Base-by-base conservation (phyloP, 2,113 vertebrate genomes). In the Myocastor coypus region DNA sequence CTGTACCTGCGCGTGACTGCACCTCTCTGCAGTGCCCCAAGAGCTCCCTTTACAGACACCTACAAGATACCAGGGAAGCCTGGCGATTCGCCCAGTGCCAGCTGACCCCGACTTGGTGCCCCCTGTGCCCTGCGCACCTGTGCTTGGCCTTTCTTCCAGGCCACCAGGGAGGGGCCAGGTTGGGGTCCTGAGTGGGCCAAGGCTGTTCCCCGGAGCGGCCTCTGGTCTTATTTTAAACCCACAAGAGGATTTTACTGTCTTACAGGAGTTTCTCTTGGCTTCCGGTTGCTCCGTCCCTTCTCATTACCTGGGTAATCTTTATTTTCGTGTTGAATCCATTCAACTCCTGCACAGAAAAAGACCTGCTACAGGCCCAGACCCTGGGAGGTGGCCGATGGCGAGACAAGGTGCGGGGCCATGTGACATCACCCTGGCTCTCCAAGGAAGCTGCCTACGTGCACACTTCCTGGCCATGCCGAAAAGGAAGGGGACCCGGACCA, bases 261-360 rank as follows among this genome's bases (percentile, higher is more conserved):
- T 83, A 85, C 82, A 30, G 89, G 75, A 61, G 59, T 4, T 32
- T 83, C 64, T 66, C 77, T 14, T 64, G 55, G 50, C 75, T 92
- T 81, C 63, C 46, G 87, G 61, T 63, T 19, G 55, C 17, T 32
- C 66, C 34, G 52, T 50, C 28, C n/a, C 82, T 80, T 91, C 66
- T 77, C 77, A 55, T 64, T 66, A 93, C 30, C 61, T 77, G 50
- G 71, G 68, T 82, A 64, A 78, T 83, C 78, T 94, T 91, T 87
- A 37, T 71, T 71, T 80, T 52, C 40, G 28, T 73, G 73, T 26
- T 59, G 52, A 9, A 64, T n/a, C 46, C 57, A 16, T 78, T 86
- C 50, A 90, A 7, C 22, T 59, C 17, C 37, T 40, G 2, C 20
- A 50, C 57, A 32, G 80, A 13, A 14, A 57, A 69, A 81, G 32